Base-by-base conservation (phyloP, 2,888 invertebrate genomes). In the Mechanitis messenoides region DNA sequence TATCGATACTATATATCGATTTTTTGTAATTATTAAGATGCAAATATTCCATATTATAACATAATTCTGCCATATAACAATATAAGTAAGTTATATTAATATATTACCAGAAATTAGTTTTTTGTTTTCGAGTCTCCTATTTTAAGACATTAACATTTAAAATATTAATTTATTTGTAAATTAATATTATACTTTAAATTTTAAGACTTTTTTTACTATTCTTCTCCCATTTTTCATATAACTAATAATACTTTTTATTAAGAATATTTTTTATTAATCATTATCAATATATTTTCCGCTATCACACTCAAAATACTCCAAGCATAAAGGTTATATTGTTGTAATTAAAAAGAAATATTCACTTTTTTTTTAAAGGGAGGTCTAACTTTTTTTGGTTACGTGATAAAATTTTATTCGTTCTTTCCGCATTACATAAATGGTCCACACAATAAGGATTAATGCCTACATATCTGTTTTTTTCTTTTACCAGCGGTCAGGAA, bases 261-360 rank as follows among this genome's bases (percentile, higher is more conserved):
- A 20, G 20, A 20, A 20, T 20, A 20, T 20, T 20, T 20, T 20
- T 20, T 20, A 20, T 20, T 20, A 0, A 20, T 20, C 20, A 20
- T 20, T 20, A 12, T 46, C 46, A 46, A 12, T 46, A 1, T 20
- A n/a, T 50, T 57, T 59, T 33, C 53, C 68, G 71, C 69, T 66
- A 0, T 28, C 61, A 60, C 68, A 60, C 57, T 2, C 74, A 12
- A 62, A 72, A 77, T 72, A 64, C 56, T 63, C 62, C 80, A 68
- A 54, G 56, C 65, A 67, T 66, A 75, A 82, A 83, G 81, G 80
- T 87, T 87, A 85, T 87, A 89, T 88, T 87, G 87, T 88, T 87
- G 87, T 89, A 89, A 89, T 89, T 87, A 89, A 89, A 89, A 89
- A 87, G 88, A 89, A 87, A 89, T 89, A 89, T 87, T 83, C 86